A percentile compares a stretch with the other conserved stretches of the same genome.
Conservation (phyloP, 2,888 invertebrate genomes). For the Drosophila planitibia region DNA sequence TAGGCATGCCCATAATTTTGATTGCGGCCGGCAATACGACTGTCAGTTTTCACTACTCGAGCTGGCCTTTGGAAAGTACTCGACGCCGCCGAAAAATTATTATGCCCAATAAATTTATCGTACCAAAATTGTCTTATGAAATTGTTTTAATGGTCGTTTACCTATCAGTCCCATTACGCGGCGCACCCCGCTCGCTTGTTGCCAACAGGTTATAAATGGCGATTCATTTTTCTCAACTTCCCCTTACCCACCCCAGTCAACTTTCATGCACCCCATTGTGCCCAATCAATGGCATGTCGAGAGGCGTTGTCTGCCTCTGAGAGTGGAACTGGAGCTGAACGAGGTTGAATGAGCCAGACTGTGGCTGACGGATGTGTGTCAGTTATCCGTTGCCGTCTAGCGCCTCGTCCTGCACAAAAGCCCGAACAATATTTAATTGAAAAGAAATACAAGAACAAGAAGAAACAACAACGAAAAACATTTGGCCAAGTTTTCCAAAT, state of each 20-base stretch:
- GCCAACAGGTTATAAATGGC: constrained; percentile 66
- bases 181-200: constrained; percentile 53
- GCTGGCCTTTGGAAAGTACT: constrained; percentile 88
- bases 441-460: constrained; percentile 59
- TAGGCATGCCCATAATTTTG: constrained; percentile 85
- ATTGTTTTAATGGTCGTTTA: constrained; percentile 53
- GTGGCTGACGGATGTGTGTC: constrained; percentile 62
- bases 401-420: constrained; percentile 40
- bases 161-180: constrained; percentile 8
- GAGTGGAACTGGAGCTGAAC: constrained; percentile 18
- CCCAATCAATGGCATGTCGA: constrained; percentile 21
- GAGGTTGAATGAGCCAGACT: constrained; percentile 26
- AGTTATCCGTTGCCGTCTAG: constrained; percentile 38
- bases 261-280: constrained; percentile 17
- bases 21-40: constrained; percentile 87
- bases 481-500: constrained; percentile 61
- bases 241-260: not conserved
- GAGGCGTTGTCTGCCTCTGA: constrained; percentile 39
- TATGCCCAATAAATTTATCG: constrained; percentile 71
- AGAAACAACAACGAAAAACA: constrained; percentile 39
- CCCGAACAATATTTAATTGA: constrained; percentile 70
- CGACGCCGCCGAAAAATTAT: constrained; percentile 77
- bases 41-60: constrained; percentile 91
- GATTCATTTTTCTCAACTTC: constrained; percentile 64
- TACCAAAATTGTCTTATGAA: constrained; percentile 53